phyloP scores from a whole-genome alignment of 1,140 invertebrate genomes.

The Megalopta genalis region DNA sequence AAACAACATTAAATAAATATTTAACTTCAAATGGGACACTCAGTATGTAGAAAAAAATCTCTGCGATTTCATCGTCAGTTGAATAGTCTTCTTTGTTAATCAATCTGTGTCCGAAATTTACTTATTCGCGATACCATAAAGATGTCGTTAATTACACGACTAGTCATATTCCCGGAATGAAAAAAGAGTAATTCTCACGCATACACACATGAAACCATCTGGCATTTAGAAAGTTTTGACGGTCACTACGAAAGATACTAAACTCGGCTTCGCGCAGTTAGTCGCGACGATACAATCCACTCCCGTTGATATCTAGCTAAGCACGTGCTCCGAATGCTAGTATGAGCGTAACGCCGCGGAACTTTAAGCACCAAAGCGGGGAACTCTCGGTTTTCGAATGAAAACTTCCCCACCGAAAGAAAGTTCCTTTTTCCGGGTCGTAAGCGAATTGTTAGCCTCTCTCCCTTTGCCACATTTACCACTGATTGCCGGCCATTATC shows the following conservation, averaged over 20 bases:
- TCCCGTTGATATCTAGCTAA: not conserved
- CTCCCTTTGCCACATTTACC: not conserved
- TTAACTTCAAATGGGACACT: too few relatives aligned
- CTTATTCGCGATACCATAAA: too few relatives aligned
- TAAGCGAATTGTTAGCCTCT: not conserved
- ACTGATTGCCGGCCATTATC: slow-evolving; percentile 3
- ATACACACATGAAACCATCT: not conserved
- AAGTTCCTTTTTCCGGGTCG: not conserved
- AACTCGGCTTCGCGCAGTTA: not conserved
- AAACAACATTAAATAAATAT: too few relatives aligned
- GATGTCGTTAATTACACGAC: too few relatives aligned
- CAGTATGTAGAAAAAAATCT: too few relatives aligned
- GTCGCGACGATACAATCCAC: slow-evolving; percentile 12
- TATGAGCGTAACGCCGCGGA: not conserved
- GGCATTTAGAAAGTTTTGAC: not conserved
- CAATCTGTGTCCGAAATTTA: too few relatives aligned
- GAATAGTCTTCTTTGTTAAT: too few relatives aligned
- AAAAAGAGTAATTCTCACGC: too few relatives aligned
- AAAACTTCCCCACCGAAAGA: not conserved
- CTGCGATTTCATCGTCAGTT: too few relatives aligned
- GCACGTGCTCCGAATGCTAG: slow-evolving; percentile 10
- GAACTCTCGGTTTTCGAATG: slow-evolving; percentile 3
- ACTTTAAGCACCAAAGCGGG: not conserved
- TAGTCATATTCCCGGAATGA: too few relatives aligned
- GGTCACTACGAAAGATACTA: not conserved